Base-by-base conservation (phyloP, 2,888 invertebrate genomes). In the Nomada fabriciana region DNA sequence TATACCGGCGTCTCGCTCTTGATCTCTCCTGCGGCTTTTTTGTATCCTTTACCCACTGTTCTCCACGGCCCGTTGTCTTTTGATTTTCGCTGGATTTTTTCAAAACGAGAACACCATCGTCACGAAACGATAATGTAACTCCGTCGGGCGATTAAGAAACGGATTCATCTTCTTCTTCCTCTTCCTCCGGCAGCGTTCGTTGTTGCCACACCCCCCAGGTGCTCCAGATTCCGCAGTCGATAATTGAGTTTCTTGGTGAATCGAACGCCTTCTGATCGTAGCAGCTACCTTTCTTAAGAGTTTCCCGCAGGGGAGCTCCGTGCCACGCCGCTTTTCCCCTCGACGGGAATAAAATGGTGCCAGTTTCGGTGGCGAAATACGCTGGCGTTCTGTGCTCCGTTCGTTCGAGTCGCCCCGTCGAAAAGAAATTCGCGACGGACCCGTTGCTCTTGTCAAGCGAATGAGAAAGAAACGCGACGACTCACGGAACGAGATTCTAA, bases 401-500 rank as follows among this genome's bases (percentile, higher is more conserved):
- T 36, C 29, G 29, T 11, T n/a, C 23, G 36, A 52, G 42, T 23
- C 18, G 55, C 57, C 9, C n/a, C 13, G 10, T 25, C 29, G n/a
- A 5, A 13, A 25, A 42, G 52, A 29, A 18, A 25, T 42, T 64
- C 52, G 36, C 25, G 43, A 42, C 42, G 23, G 43, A 50, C 18
- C 29, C 15, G 59, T 63, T 47, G 43, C 29, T 68, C 50, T 52
- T 29, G 36, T 36, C 61, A 29, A 59, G 23, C 42, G 75, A 67
- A 69, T 55, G 78, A 61, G 64, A 69, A 71, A 82, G 63, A 75
- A 72, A 77, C 70, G 71, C 52, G 78, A 53, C 81, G 82, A 86
- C 81, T 57, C 53, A 57, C n/a, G 52, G 67, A 77, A 82, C 73
- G 84, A 84, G 74, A 82, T 68, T 73, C 77, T 77, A 82, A 86